These are phyloP conservation scores for Calonectris borealis DNA, from an alignment of 2,113 vertebrate species.

Conservation along the genomic window DNA sequence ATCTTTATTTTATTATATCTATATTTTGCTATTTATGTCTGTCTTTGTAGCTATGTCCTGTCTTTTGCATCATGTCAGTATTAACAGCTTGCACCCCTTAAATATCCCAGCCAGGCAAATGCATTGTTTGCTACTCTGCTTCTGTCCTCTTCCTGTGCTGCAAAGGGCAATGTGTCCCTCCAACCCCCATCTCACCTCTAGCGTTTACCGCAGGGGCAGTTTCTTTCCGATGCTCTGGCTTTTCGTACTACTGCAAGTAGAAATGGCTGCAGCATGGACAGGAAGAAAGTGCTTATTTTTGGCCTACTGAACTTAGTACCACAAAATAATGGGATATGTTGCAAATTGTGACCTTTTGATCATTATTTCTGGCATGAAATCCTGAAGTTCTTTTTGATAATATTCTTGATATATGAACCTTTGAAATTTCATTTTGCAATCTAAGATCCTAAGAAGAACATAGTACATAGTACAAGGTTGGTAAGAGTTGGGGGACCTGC, in stretches of 20 bases:
- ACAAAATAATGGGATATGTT: background rate
- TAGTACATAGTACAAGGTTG: background rate
- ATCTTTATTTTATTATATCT: background rate
- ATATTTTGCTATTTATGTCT: background rate
- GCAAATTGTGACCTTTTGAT: background rate
- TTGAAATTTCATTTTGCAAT: background rate
- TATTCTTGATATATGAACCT: background rate
- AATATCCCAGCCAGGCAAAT: background rate
- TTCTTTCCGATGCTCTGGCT: background rate
- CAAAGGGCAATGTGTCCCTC: background rate
- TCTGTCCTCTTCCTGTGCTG: background rate
- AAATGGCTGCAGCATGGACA: background rate
- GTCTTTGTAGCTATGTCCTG: background rate
- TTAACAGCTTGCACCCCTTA: background rate
- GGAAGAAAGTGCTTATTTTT: background rate
- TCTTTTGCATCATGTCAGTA: background rate
- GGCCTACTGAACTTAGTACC: background rate
- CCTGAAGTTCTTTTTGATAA: background rate
- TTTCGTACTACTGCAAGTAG: background rate
- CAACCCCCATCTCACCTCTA: background rate
- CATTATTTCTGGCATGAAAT: background rate
- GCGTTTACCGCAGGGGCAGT: accelerated
- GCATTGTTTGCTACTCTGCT: background rate
- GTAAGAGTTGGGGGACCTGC: background rate
- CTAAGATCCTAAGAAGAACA: background rate